Evolutionary conservation across 2,888 invertebrate genomes (phyloP), one percentile per base, ranked within the genome.

Genomic region (Mycalesis mineus): DNA sequence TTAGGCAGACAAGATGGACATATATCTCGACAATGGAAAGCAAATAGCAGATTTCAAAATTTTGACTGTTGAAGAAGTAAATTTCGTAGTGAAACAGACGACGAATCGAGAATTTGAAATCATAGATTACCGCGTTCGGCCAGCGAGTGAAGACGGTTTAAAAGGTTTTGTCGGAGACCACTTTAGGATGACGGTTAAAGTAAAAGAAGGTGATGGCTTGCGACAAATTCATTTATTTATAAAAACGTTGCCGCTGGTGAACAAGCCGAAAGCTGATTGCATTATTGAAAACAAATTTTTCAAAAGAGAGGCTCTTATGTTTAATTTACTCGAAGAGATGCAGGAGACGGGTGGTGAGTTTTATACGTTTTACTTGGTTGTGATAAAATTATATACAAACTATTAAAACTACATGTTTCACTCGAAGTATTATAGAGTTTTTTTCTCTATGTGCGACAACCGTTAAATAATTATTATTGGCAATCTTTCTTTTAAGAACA

Each of bases 111-210:
- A 13, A 1, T 53, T 11, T 29, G 14, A 42, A 52, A 41, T 52
- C 7, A 9, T 52, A 15, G 52, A 29, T 36, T 36, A 52, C 13
- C 2, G 36, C 4, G 8, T 42, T 0, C 17, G 47, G 11, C 68
- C 76, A 0, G 82, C 83, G 0, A 57, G 68, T 0, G 72, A 74
- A 0, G 31, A 41, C 9, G 86, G 86, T 0, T 48, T 87, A 0
- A 72, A 77, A 0, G 88, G 88, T 0, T 86, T 81, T 65, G 72
- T 88, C 0, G 87, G 81, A 1, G 87, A 85, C 50, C 87, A 88
- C 60, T 68, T 79, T 13, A 69, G 75, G 14, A 71, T 73, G 2
- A 66, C 68, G 0, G 57, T 88, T 0, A 61, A 66, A 6, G 73
- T 82, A 11, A 59, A 65, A 29, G 62, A 67, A 0, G 58, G 61